Evolutionary conservation across 2,797 vertebrate species (phyloP).

Genomic region (Poecilia wingei): DNA sequence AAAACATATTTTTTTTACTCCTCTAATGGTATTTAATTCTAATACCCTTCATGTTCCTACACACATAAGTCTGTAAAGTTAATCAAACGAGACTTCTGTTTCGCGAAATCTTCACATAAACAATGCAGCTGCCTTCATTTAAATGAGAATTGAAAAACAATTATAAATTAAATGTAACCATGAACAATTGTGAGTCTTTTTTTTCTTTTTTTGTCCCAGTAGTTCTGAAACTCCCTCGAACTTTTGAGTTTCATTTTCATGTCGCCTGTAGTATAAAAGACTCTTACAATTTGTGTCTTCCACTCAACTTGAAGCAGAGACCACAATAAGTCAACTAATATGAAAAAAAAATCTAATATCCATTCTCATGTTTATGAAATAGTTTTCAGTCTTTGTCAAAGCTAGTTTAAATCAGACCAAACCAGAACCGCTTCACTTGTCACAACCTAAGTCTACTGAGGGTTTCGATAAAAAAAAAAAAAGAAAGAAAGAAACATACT

Average conservation of each 20-base stretch:
- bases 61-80: neutral
- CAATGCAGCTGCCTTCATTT: neutral
- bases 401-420: neutral
- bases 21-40: neutral
- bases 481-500: slow-evolving; percentile 79
- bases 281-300: slow-evolving; percentile 44
- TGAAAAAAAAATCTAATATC: neutral
- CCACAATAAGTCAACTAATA: slow-evolving; percentile 32
- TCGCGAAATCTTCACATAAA: neutral
- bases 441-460: neutral
- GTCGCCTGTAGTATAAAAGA: slow-evolving; percentile 53
- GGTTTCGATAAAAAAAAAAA: slow-evolving; percentile 19
- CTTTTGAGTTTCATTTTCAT: slow-evolving; percentile 71
- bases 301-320: slow-evolving; percentile 44
- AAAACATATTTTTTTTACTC: neutral
- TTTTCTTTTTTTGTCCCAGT: slow-evolving; percentile 9
- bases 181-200: slow-evolving; percentile 10
- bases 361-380: neutral
- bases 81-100: neutral
- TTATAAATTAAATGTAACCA: neutral
- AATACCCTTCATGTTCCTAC: neutral
- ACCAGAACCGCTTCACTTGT: neutral
- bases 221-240: slow-evolving; percentile 65
- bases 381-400: neutral
- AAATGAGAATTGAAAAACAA: neutral